Evolutionary conservation across 2,113 vertebrate species (phyloP).

Genomic region (Cololabis saira): DNA sequence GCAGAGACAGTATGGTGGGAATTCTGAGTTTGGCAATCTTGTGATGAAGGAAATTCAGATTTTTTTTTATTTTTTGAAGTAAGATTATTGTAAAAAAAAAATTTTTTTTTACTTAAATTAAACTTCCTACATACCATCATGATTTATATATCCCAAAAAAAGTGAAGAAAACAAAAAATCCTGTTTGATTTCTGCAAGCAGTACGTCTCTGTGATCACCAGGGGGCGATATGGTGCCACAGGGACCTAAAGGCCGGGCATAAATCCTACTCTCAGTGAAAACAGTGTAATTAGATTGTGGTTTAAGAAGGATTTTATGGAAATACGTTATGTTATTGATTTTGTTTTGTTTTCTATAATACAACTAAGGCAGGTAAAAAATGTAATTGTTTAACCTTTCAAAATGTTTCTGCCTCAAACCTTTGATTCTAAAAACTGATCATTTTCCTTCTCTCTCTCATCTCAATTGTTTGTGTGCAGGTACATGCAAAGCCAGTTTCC

Average conservation of each 20-base stretch:
- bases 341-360: too few species aligned
- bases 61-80: too few species aligned
- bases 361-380: too few species aligned
- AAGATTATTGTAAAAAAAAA: too few species aligned
- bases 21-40: too few species aligned
- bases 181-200: constrained; percentile 5
- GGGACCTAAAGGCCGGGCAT: background rate
- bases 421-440: background rate
- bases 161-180: too few species aligned
- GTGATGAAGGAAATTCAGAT: too few species aligned
- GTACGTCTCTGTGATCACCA: constrained; percentile 50
- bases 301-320: background rate
- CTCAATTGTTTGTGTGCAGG: constrained; percentile 74
- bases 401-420: constrained; percentile 6
- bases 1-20: too few species aligned
- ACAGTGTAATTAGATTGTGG: background rate
- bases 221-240: constrained; percentile 59
- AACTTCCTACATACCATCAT: too few species aligned
- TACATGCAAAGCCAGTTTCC: constrained; percentile 95
- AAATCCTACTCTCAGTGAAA: background rate
- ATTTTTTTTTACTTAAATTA: too few species aligned
- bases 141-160: too few species aligned
- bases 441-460: background rate
- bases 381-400: background rate
- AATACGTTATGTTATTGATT: too few species aligned